Conservation (phyloP, 2,113 vertebrate species). For the Cricetomys ansorgei region DNA sequence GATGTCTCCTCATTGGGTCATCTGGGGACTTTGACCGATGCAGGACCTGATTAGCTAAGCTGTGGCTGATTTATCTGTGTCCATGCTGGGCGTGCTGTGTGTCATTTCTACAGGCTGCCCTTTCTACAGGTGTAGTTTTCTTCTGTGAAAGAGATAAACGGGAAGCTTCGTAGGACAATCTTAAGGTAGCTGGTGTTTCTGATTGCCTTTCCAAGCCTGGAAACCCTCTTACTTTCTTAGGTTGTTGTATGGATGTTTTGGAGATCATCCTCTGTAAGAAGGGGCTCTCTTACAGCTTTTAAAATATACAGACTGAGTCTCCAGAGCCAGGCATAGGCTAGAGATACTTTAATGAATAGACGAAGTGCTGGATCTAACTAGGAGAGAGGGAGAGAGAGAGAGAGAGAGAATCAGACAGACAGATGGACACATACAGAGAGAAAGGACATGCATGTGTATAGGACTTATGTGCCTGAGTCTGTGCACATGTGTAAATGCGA, state of each 20-base stretch:
- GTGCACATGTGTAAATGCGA: background rate
- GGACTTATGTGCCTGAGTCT: too few species aligned
- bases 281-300: rapidly evolving
- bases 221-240: rapidly evolving
- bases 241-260: rapidly evolving
- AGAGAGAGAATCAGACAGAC: background rate
- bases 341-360: background rate
- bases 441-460: background rate
- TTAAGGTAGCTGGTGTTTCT: background rate
- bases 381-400: background rate
- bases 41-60: background rate
- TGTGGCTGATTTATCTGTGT: background rate
- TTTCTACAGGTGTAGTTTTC: background rate
- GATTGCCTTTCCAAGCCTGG: rapidly evolving
- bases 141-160: background rate
- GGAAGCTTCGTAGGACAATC: too few species aligned
- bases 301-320: rapidly evolving
- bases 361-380: background rate
- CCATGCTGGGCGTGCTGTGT: too few species aligned
- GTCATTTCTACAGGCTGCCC: too few species aligned
- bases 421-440: background rate
- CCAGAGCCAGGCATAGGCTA: too few species aligned
- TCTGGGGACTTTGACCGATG: background rate
- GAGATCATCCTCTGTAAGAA: rapidly evolving
- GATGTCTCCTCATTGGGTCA: background rate